phyloP scores from a whole-genome alignment of 2,888 invertebrate species.

The Nemotelus nigrinus region DNA sequence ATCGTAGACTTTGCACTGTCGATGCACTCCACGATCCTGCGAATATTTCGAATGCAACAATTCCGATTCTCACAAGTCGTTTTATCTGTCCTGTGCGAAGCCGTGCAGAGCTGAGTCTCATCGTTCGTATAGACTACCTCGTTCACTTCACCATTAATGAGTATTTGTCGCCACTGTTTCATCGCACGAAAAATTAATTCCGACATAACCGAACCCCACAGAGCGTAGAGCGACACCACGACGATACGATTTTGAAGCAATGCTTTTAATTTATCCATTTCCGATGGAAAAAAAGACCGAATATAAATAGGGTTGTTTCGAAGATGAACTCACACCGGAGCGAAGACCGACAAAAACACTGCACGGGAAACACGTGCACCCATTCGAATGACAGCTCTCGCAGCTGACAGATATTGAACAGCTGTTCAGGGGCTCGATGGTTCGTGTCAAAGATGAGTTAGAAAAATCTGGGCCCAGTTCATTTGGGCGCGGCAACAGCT shows the following conservation, averaged over 20 bases:
- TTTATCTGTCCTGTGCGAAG: slow-evolving; percentile 5
- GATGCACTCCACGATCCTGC: slow-evolving; percentile 36
- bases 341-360: slow-evolving; percentile 31
- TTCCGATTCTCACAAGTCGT: slow-evolving; percentile 18
- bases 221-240: slow-evolving; percentile 18
- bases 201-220: slow-evolving; percentile 19
- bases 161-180: slow-evolving; percentile 36
- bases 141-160: slow-evolving; percentile 33
- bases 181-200: slow-evolving; percentile 35
- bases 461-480: too few species aligned
- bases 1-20: slow-evolving; percentile 44
- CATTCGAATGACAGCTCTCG: slow-evolving; percentile 16
- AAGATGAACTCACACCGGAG: background rate
- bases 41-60: slow-evolving; percentile 43
- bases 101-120: slow-evolving; percentile 44
- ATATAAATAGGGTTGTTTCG: background rate
- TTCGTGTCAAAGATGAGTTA: background rate
- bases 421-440: slow-evolving; percentile 1
- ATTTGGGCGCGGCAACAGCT: too few species aligned
- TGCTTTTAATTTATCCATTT: slow-evolving; percentile 23
- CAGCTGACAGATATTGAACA: slow-evolving; percentile 3
- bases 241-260: slow-evolving; percentile 7
- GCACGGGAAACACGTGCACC: slow-evolving; percentile 27
- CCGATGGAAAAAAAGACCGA: background rate
- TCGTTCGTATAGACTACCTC: slow-evolving; percentile 47